Percentiles rank a stretch among this genome's conserved stretches.
phyloP scores from a whole-genome alignment of 1,140 invertebrate genomes.

The Philopotamus ludificatus region DNA sequence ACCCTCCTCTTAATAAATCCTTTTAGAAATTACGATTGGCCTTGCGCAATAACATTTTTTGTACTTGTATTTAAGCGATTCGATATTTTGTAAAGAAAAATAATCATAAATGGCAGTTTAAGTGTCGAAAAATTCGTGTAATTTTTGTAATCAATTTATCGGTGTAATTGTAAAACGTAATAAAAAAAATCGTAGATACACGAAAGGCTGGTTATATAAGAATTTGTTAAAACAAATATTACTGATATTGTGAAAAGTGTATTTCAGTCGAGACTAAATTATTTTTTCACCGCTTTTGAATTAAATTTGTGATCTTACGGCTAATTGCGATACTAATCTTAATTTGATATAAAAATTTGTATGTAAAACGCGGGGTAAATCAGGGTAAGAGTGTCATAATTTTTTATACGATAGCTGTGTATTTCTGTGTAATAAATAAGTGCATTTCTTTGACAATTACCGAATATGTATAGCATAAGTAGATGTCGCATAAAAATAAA shows the following conservation, averaged over 20 bases:
- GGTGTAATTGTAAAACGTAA: background rate
- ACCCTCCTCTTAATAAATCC: no score
- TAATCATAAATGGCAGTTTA: conserved; percentile 6
- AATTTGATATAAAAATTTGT: conserved; percentile 52
- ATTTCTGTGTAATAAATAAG: background rate
- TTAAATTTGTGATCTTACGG: conserved; percentile 35
- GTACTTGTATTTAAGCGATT: no score
- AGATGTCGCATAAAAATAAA: conserved; percentile 43
- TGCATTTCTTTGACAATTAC: background rate
- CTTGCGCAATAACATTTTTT: conserved; percentile 28
- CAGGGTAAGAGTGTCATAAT: conserved; percentile 58
- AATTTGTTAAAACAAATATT: no score
- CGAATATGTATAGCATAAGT: conserved; percentile 38
- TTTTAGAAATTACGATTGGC: conserved; percentile 33
- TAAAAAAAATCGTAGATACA: no score
- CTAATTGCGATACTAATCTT: conserved; percentile 41
- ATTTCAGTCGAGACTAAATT: background rate
- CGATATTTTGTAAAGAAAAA: conserved; percentile 9
- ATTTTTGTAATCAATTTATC: background rate
- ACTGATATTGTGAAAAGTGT: no score
- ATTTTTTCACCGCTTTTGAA: conserved; percentile 25
- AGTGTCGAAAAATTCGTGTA: conserved; percentile 10
- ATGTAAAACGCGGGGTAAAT: conserved; percentile 54
- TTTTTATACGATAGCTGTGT: conserved; percentile 1
- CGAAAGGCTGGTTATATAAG: no score